These are phyloP conservation scores for Labeo calbasu DNA, from an alignment of 2,797 vertebrate genomes.

Conservation along the genomic window DNA sequence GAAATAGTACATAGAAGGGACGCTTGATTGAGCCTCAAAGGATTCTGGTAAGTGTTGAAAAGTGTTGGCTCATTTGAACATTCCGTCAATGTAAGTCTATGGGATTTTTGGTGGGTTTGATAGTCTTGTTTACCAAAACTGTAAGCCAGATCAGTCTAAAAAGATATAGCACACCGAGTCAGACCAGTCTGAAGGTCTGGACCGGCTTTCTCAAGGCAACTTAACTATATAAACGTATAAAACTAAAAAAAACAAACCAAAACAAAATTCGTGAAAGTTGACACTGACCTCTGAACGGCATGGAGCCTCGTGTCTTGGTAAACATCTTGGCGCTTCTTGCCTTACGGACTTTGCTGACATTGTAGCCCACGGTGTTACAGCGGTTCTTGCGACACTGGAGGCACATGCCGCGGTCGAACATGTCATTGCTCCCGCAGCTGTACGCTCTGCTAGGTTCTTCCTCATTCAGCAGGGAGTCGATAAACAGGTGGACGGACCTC, in stretches of 20 bases:
- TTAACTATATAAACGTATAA: not conserved
- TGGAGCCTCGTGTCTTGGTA: conserved; percentile 88
- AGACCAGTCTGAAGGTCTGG: too few species aligned
- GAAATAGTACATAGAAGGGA: too few species aligned
- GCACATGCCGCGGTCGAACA: conserved; percentile 91
- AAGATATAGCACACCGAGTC: too few species aligned
- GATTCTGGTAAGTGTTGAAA: too few species aligned
- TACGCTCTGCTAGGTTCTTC: conserved; percentile 86
- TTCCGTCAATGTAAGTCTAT: too few species aligned
- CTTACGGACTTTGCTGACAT: conserved; percentile 84
- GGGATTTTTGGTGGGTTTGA: too few species aligned
- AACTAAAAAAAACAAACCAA: not conserved
- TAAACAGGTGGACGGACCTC: conserved; percentile 93
- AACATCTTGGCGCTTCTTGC: conserved; percentile 89
- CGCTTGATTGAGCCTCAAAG: too few species aligned
- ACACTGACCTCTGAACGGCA: conserved; percentile 91
- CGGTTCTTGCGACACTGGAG: conserved; percentile 90
- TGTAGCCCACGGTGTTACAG: conserved; percentile 92
- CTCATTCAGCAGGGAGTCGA: conserved; percentile 91
- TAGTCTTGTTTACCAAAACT: too few species aligned
- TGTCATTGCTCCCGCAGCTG: conserved; percentile 86
- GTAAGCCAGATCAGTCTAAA: too few species aligned
- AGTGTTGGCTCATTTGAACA: too few species aligned
- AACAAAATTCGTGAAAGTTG: not conserved
- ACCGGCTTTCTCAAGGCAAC: too few species aligned